These are phyloP conservation scores for Gymnoscopelus microlampas DNA, from an alignment of 2,797 vertebrate species.

Conservation along the genomic window DNA sequence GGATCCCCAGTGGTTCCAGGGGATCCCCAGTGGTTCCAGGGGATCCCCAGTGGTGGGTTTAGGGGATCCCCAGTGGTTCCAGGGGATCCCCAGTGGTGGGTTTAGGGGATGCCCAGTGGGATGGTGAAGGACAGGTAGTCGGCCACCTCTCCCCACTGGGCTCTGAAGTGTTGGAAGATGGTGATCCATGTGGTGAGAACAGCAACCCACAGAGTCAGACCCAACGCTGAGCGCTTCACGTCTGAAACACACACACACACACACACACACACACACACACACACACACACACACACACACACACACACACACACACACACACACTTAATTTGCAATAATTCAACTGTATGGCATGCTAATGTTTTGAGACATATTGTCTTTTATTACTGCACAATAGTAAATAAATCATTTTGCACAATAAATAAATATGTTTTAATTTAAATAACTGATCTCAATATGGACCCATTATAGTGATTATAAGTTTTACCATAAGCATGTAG, in stretches of 20 bases:
- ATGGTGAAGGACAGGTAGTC: conserved; percentile 94
- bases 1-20: too few relatives aligned
- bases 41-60: too few relatives aligned
- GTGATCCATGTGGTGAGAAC: conserved; percentile 91
- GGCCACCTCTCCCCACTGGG: conserved; percentile 89
- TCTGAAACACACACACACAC: conserved; percentile 74
- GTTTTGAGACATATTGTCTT: too few relatives aligned
- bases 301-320: conserved; percentile 96
- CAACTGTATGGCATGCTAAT: too few relatives aligned
- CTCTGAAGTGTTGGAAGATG: conserved; percentile 90
- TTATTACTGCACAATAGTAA: too few relatives aligned
- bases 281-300: conserved; percentile 85
- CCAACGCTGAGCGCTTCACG: conserved; percentile 89
- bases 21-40: too few relatives aligned
- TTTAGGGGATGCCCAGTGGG: conserved; percentile 88
- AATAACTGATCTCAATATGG: too few relatives aligned
- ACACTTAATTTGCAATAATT: conserved; percentile 67
- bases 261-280: background rate
- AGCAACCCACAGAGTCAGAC: conserved; percentile 88
- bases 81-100: background rate
- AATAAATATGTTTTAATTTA: too few relatives aligned
- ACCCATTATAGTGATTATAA: conserved; percentile 39
- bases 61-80: too few relatives aligned
- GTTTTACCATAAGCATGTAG: too few relatives aligned
- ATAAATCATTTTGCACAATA: too few relatives aligned